Evolutionary conservation across 2,888 invertebrate genomes (phyloP).

Genomic region (Melinaea marsaeus): DNA sequence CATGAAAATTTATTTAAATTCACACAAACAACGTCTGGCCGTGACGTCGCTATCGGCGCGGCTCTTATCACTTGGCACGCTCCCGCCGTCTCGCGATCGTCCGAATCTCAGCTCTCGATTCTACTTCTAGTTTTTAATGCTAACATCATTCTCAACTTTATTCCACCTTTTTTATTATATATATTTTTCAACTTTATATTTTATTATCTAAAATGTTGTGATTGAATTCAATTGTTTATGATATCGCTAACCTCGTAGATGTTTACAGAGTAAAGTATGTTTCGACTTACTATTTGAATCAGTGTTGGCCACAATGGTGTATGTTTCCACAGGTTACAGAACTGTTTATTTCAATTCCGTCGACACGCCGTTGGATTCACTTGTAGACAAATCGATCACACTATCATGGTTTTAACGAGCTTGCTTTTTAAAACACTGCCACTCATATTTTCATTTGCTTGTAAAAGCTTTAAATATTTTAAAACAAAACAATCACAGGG

Average conservation of each 20-base stretch:
- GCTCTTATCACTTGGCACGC: conserved; percentile 78
- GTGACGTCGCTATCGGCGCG: conserved; percentile 77
- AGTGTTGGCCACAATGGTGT: conserved; percentile 72
- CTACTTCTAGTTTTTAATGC: conserved; percentile 30
- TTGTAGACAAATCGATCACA: conserved; percentile 59
- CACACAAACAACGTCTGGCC: conserved; percentile 78
- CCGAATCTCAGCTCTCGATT: conserved; percentile 42
- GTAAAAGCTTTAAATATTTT: conserved; percentile 55
- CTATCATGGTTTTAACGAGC: conserved; percentile 48
- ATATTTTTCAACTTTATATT: background rate
- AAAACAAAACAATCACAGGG: conserved; percentile 72
- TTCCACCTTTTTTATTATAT: conserved; percentile 12
- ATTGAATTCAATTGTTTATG: background rate
- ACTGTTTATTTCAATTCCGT: conserved; percentile 57
- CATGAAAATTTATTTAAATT: conserved; percentile 78
- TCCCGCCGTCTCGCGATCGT: conserved; percentile 70
- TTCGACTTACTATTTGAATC: conserved; percentile 72
- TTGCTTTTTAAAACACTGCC: conserved; percentile 59
- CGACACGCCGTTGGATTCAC: conserved; percentile 60
- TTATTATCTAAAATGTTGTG: background rate
- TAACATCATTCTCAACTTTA: conserved; percentile 53
- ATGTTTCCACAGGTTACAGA: conserved; percentile 66
- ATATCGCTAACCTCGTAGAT: conserved; percentile 1
- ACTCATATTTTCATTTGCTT: conserved; percentile 58
- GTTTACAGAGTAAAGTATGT: conserved; percentile 16